Evolutionary conservation across 2,797 vertebrate genomes (phyloP), one percentile per base, ranked within the genome.

Genomic region (Gymnoscopelus microlampas): DNA sequence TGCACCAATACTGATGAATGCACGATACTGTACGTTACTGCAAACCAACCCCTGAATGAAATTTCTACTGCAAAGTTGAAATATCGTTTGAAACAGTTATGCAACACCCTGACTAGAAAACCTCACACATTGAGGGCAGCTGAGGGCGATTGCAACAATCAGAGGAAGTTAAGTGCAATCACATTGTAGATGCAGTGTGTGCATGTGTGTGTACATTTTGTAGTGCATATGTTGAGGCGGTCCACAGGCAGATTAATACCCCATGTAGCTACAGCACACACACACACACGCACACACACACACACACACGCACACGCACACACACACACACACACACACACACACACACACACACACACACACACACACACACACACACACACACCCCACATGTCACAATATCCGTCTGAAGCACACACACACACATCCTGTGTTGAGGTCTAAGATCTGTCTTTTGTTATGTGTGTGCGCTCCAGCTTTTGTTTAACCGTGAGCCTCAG

Each of bases 401-500:
- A 79, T n/a, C 65, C 5, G 54, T n/a, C 68, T 76, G 26, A 72
- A 35, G 8, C 71, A 68, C 51, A 55, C 53, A 39, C 32, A 63
- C 51, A 56, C 39, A 44, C 63, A 84, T 82, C 70, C 73, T 84
- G 85, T 81, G 74, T 79, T 73, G 68, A 71, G 55, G 77, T 60
- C 57, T 63, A 56, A 35, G 72, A 61, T 76, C 84, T 74, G 55
- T 59, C 67, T 79, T 80, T 78, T 77, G 68, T 74, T 23, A 73
- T 64, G 67, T 64, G 15, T 49, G 67, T 64, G 15, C 35, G 57
- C 63, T 73, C 80, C 68, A 66, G 71, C 73, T 85, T 86, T 87
- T 89, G 85, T 89, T 29, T 71, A 87, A 87, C 67, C 78, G 68
- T 76, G 78, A 80, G 32, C 79, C 75, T 74, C 60, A 63, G 69